These are phyloP conservation scores for Plecotus auritus DNA, from an alignment of 2,113 vertebrate genomes.

Conservation along the genomic window DNA sequence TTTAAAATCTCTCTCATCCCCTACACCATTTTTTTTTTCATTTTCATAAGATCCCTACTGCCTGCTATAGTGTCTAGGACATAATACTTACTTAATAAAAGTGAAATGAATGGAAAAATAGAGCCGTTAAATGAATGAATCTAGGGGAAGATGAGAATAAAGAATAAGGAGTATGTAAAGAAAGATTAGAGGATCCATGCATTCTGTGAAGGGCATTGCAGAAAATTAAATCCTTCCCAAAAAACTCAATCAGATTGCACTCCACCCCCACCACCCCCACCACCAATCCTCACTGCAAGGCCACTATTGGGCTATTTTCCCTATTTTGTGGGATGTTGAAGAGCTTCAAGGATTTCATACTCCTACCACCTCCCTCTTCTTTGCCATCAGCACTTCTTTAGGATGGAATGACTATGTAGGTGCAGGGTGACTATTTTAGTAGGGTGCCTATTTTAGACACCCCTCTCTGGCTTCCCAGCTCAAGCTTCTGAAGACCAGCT, in stretches of 20 bases:
- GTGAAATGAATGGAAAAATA: background rate
- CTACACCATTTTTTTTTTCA: background rate
- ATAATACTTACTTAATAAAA: background rate
- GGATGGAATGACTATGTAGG: background rate
- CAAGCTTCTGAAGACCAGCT: background rate
- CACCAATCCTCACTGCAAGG: rapidly evolving
- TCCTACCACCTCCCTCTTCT: background rate
- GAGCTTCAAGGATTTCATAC: background rate
- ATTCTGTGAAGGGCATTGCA: background rate
- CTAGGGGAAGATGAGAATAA: background rate
- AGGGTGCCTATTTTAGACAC: background rate
- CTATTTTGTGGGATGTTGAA: background rate
- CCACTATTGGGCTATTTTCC: background rate
- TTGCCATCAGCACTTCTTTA: background rate
- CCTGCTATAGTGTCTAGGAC: background rate
- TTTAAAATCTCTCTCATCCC: background rate
- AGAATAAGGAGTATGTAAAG: background rate
- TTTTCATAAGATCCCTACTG: background rate
- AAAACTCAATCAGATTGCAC: background rate
- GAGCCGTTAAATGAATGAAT: background rate
- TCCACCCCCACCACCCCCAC: background rate
- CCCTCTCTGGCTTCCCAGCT: conserved; percentile 28
- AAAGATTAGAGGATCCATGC: background rate
- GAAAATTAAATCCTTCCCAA: background rate
- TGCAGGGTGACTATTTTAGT: background rate